phyloP scores from a whole-genome alignment of 1,140 invertebrate species.

The Centruroides vittatus region DNA sequence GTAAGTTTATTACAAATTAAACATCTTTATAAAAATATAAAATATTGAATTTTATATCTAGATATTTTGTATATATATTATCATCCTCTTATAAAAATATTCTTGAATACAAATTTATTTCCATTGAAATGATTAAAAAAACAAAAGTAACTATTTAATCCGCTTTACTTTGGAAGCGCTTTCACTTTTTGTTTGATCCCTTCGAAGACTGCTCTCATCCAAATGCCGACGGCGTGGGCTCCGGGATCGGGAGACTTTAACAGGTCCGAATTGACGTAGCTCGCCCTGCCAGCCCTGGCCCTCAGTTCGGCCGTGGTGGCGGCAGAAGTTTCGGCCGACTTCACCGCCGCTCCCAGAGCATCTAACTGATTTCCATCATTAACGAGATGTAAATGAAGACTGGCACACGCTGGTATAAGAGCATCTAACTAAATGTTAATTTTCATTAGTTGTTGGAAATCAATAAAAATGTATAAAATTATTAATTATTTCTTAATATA shows the following conservation, averaged over 20 bases:
- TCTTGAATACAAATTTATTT: too few species aligned
- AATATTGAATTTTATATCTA: too few species aligned
- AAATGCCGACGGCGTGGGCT: conserved; percentile 29
- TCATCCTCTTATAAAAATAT: too few species aligned
- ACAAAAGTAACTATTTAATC: too few species aligned
- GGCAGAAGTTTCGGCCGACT: conserved; percentile 18
- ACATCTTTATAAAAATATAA: too few species aligned
- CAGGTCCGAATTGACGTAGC: conserved; percentile 29
- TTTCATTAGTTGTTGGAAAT: background rate
- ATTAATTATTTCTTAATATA: too few species aligned
- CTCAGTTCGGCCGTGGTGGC: conserved; percentile 38
- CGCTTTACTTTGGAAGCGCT: too few species aligned
- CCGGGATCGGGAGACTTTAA: conserved; percentile 31
- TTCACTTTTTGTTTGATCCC: background rate
- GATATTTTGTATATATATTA: too few species aligned
- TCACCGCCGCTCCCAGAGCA: background rate
- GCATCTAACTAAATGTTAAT: background rate
- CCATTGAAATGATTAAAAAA: too few species aligned
- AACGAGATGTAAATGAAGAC: background rate
- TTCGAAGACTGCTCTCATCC: conserved; percentile 27
- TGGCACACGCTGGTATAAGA: background rate
- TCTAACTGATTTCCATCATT: background rate
- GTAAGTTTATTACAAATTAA: too few species aligned
- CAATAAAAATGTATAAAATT: background rate
- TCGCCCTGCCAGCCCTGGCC: conserved; percentile 36